A percentile compares a stretch with the other conserved stretches of the same genome.
These are phyloP conservation scores for Nibea coibor DNA, from an alignment of 2,113 vertebrate genomes.

Conservation along the genomic window DNA sequence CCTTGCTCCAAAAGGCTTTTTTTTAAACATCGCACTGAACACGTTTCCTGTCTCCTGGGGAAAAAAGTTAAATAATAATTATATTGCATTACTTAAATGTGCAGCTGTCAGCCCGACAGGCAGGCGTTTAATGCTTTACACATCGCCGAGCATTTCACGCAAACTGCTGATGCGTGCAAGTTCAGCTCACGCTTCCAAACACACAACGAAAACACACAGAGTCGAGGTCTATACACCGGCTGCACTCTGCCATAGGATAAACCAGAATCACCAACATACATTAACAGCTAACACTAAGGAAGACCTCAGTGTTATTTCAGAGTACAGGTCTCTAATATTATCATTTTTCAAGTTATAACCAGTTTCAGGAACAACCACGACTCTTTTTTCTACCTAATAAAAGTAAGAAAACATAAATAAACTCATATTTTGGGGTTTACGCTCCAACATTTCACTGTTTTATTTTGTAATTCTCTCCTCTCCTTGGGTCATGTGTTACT, in stretches of 20 bases:
- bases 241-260: not conserved
- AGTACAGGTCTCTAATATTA: too few species aligned
- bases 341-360: too few species aligned
- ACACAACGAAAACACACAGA: slow-evolving; percentile 5
- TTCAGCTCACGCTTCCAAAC: not conserved
- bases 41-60: slow-evolving; percentile 60
- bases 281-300: not conserved
- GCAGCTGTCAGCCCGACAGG: not conserved
- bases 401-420: too few species aligned
- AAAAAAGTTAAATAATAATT: not conserved
- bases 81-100: not conserved
- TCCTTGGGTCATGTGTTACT: too few species aligned
- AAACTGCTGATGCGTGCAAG: slow-evolving; percentile 29
- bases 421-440: too few species aligned
- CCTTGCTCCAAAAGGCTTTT: slow-evolving; percentile 45
- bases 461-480: too few species aligned
- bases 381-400: too few species aligned
- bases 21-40: slow-evolving; percentile 69
- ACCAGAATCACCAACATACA: not conserved
- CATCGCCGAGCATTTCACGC: not conserved
- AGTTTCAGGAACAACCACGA: too few species aligned
- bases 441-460: too few species aligned
- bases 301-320: not conserved
- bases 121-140: not conserved
- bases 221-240: not conserved